phyloP scores from a whole-genome alignment of 2,797 vertebrate genomes.

The Bradypodion pumilum region DNA sequence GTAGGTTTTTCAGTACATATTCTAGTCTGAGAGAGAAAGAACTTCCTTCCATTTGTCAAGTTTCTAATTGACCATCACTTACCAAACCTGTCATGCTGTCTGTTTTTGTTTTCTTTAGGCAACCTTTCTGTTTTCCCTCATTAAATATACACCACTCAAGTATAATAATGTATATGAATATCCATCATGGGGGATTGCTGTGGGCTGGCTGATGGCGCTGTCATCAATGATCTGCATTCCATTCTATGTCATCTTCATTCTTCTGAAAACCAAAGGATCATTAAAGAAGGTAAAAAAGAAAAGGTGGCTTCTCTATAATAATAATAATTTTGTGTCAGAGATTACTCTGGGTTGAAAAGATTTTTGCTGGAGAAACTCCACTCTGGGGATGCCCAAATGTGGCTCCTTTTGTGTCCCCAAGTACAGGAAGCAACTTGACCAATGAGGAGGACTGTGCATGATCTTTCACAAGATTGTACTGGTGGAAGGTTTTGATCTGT shows the following conservation, averaged over 20 bases:
- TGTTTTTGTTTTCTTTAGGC: slow-evolving; percentile 62
- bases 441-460: not conserved
- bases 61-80: not conserved
- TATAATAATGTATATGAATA: slow-evolving; percentile 79
- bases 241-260: slow-evolving; percentile 64
- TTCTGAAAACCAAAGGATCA: slow-evolving; percentile 75
- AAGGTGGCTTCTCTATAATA: too few relatives aligned
- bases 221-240: slow-evolving; percentile 81
- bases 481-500: not conserved
- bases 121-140: slow-evolving; percentile 79
- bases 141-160: slow-evolving; percentile 76
- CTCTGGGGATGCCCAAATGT: too few relatives aligned
- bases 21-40: not conserved
- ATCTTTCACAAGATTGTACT: not conserved
- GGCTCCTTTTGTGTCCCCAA: not conserved
- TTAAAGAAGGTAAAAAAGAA: slow-evolving; percentile 75
- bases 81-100: not conserved
- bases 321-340: too few relatives aligned
- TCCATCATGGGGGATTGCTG: slow-evolving; percentile 74
- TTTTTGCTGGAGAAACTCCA: too few relatives aligned
- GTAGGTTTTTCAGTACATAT: not conserved
- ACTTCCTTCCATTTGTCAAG: not conserved
- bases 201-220: slow-evolving; percentile 81
- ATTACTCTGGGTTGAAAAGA: too few relatives aligned
- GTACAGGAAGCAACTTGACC: not conserved